A percentile compares a stretch with the other conserved stretches of the same genome.
Conservation (phyloP, 2,797 vertebrate species). For the Setipinna tenuifilis region DNA sequence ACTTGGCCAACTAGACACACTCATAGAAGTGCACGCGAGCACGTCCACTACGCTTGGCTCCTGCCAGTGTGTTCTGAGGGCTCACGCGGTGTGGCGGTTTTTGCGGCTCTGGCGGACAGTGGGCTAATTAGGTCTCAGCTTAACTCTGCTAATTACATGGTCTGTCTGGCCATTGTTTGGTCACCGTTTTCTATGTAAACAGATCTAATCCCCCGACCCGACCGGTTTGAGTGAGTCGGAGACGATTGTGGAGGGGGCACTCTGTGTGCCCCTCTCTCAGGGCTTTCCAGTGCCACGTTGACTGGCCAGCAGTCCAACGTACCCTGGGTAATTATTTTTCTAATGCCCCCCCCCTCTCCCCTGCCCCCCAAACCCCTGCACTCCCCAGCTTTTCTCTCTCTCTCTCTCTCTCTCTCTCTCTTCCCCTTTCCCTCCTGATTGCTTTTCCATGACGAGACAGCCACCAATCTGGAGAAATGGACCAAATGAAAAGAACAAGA, state of each 20-base stretch:
- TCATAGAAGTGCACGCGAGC: neutral
- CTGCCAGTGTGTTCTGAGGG: neutral
- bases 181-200: neutral
- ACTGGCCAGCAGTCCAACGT: neutral
- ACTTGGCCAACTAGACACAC: neutral
- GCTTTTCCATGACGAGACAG: slow-evolving; percentile 33
- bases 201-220: neutral
- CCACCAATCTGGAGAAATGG: neutral
- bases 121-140: neutral
- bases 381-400: too few relatives aligned
- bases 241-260: too few relatives aligned
- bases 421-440: slow-evolving; percentile 1
- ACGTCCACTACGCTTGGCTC: neutral
- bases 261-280: too few relatives aligned
- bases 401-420: neutral
- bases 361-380: too few relatives aligned
- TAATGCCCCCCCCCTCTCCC: neutral
- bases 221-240: too few relatives aligned
- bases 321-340: slow-evolving; percentile 3
- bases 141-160: neutral
- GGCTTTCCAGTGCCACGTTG: slow-evolving; percentile 11
- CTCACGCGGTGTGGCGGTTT: neutral
- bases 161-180: slow-evolving; percentile 7
- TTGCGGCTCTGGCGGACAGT: neutral
- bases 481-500: slow-evolving; percentile 7